Evolutionary conservation across 2,797 vertebrate genomes (phyloP).

Genomic region (Acanthornis magna): DNA sequence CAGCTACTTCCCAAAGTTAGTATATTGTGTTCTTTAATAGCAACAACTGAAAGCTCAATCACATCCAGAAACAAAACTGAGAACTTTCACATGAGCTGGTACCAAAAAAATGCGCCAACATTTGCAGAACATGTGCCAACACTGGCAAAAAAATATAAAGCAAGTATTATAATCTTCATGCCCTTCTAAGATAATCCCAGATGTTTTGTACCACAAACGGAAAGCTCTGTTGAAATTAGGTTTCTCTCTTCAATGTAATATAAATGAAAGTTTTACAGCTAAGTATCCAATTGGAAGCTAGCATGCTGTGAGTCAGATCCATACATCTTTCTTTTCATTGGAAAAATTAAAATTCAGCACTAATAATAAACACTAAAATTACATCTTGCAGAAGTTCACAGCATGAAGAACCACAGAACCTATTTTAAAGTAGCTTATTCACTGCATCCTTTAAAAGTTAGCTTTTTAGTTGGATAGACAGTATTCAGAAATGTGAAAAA

Average conservation of each 20-base stretch:
- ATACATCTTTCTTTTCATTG: not conserved
- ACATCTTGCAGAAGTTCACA: not conserved
- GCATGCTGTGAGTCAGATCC: not conserved
- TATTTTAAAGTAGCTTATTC: not conserved
- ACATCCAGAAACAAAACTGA: not conserved
- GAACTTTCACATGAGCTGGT: constrained; percentile 15
- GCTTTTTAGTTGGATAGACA: not conserved
- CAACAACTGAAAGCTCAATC: constrained; percentile 3
- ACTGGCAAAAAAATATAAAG: not conserved
- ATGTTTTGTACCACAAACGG: not conserved
- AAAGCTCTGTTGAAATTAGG: not conserved
- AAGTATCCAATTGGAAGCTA: not conserved
- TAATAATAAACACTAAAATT: not conserved
- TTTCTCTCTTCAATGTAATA: not conserved
- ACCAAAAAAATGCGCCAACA: not conserved
- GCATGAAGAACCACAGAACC: not conserved
- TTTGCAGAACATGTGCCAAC: not conserved
- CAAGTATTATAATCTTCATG: not conserved
- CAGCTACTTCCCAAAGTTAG: constrained; percentile 32
- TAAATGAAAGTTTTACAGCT: not conserved
- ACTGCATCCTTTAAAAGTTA: not conserved
- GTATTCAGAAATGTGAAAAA: not conserved
- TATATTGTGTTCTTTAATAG: not conserved
- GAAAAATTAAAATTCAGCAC: not conserved
- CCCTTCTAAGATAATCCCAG: not conserved